Percentiles rank a stretch among this genome's conserved stretches.
phyloP scores from a whole-genome alignment of 2,888 invertebrate species.

The Drosophila niveifrons region DNA sequence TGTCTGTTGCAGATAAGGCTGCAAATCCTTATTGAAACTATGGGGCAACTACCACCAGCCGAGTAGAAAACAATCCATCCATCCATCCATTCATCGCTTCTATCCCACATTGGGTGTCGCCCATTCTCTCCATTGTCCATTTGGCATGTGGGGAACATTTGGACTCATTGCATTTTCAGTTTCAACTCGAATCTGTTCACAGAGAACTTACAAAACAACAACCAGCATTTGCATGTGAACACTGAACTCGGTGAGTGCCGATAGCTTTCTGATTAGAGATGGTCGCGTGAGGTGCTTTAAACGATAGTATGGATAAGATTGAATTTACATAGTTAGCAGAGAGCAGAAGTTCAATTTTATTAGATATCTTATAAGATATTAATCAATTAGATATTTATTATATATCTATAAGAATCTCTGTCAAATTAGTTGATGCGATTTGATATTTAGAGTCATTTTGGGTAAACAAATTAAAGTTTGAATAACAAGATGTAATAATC shows the following conservation, averaged over 20 bases:
- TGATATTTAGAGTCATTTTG: too few species aligned
- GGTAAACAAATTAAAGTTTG: too few species aligned
- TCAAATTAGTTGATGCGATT: too few species aligned
- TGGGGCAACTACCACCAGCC: slow-evolving; percentile 50
- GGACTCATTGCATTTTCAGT: slow-evolving; percentile 43
- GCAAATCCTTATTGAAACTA: slow-evolving; percentile 43
- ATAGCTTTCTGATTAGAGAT: slow-evolving; percentile 18
- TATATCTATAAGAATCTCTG: too few species aligned
- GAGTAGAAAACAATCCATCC: slow-evolving; percentile 3
- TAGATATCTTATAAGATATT: too few species aligned
- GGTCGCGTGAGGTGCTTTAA: slow-evolving; percentile 15
- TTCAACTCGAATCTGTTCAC: slow-evolving; percentile 32
- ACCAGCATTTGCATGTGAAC: slow-evolving; percentile 33
- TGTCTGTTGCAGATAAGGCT: slow-evolving; percentile 54
- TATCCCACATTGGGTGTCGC: slow-evolving; percentile 3
- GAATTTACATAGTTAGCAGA: too few species aligned
- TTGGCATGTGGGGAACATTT: slow-evolving; percentile 44
- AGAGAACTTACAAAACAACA: slow-evolving; percentile 12
- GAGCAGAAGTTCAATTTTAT: too few species aligned
- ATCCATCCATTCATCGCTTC: neutral
- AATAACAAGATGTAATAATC: too few species aligned
- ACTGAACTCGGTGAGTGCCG: slow-evolving; percentile 10
- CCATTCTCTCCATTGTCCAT: slow-evolving; percentile 29
- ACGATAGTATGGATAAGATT: neutral
- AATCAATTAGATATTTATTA: too few species aligned